Evolutionary conservation across 2,797 vertebrate species (phyloP).

Genomic region (Mionectes olivaceus): DNA sequence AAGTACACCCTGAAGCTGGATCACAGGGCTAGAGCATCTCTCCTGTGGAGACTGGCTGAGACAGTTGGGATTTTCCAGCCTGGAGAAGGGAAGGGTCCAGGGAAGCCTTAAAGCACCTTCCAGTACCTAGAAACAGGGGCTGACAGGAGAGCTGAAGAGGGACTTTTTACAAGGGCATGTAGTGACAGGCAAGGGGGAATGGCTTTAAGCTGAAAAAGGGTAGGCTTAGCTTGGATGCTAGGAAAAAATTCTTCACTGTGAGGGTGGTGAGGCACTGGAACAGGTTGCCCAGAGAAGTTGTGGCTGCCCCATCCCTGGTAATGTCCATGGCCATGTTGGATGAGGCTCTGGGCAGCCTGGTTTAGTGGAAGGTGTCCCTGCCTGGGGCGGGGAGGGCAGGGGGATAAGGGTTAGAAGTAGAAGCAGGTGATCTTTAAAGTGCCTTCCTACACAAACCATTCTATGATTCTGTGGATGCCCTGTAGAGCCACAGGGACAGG

Average conservation of each 20-base stretch:
- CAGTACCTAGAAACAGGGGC: neutral
- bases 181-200: neutral
- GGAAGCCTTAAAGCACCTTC: neutral
- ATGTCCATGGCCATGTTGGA: neutral
- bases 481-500: neutral
- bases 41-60: neutral
- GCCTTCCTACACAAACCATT: rapidly evolving
- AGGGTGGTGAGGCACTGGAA: neutral
- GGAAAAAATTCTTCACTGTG: neutral
- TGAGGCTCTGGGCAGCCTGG: neutral
- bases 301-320: neutral
- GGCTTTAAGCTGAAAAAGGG: neutral
- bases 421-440: neutral
- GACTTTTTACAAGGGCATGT: neutral
- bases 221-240: neutral
- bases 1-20: neutral
- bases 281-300: neutral
- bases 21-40: neutral
- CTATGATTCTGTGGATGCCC: neutral
- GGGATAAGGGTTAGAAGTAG: neutral
- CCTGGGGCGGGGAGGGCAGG: no score
- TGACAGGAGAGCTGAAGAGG: neutral
- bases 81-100: neutral
- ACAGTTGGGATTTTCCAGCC: neutral
- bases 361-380: neutral